A percentile compares a stretch with the other conserved stretches of the same genome.
These are phyloP conservation scores for Morpho helenor DNA, from an alignment of 2,888 invertebrate species.

Conservation along the genomic window DNA sequence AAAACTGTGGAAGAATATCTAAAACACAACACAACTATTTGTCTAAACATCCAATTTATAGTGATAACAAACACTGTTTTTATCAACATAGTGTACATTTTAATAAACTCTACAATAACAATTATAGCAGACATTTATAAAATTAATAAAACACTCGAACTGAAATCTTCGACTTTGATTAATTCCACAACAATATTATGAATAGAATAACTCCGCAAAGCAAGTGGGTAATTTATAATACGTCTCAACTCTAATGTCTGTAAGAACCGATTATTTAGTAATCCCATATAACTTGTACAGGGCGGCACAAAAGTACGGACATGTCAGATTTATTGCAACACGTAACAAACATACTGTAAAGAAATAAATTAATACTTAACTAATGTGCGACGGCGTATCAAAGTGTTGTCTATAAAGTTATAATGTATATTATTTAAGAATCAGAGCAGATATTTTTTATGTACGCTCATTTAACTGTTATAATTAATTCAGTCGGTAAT, in stretches of 20 bases:
- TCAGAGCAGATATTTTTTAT: constrained; percentile 59
- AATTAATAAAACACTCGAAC: not conserved
- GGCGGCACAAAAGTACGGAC: not conserved
- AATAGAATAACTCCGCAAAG: constrained; percentile 13
- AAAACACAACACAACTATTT: too few relatives aligned
- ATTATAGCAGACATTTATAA: not conserved
- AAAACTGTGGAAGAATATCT: too few relatives aligned
- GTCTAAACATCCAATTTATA: too few relatives aligned
- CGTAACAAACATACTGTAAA: not conserved
- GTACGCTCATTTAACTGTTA: constrained; percentile 64
- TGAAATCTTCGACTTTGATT: constrained; percentile 10
- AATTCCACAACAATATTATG: constrained; percentile 12
- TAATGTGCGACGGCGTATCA: constrained; percentile 7
- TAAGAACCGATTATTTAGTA: constrained; percentile 23
- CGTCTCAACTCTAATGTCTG: constrained; percentile 16
- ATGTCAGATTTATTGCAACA: not conserved
- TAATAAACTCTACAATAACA: not conserved
- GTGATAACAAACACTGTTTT: too few relatives aligned
- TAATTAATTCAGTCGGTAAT: constrained; percentile 65
- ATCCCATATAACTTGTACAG: constrained; percentile 11
- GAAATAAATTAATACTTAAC: not conserved
- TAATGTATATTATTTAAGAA: constrained; percentile 39
- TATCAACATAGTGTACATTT: not conserved
- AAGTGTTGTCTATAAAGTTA: constrained; percentile 26
- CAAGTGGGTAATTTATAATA: constrained; percentile 18